Conservation (phyloP, 1,140 invertebrate genomes). For the Papilio machaon region DNA sequence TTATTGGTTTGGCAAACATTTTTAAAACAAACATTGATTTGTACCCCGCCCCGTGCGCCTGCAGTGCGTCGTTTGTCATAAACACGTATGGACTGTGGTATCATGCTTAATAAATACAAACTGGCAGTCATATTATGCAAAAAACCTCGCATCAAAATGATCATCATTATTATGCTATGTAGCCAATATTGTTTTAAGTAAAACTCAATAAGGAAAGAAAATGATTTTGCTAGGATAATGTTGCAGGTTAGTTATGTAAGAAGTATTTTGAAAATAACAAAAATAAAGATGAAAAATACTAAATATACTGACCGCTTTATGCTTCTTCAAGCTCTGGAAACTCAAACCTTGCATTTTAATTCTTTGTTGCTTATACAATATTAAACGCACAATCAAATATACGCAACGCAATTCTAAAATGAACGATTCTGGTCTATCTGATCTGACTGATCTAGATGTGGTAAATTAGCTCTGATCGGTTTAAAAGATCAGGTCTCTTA, state of each 20-base stretch:
- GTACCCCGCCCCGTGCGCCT: no score
- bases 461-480: no score
- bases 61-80: no score
- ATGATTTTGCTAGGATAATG: slow-evolving; percentile 24
- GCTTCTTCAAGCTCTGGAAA: slow-evolving; percentile 73
- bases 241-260: slow-evolving; percentile 78
- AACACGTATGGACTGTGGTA: no score
- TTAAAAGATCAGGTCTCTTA: no score
- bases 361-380: background rate
- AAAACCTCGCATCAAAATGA: background rate
- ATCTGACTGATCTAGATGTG: background rate
- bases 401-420: slow-evolving; percentile 25
- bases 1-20: no score
- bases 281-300: slow-evolving; percentile 38
- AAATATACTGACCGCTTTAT: slow-evolving; percentile 73
- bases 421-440: background rate
- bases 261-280: slow-evolving; percentile 41
- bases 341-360: slow-evolving; percentile 73
- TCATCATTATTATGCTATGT: background rate
- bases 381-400: background rate
- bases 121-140: no score
- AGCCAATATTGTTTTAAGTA: background rate
- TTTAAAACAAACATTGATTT: no score
- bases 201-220: background rate
- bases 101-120: no score